A percentile compares a stretch with the other conserved stretches of the same genome.
Evolutionary conservation across 2,797 vertebrate species (phyloP).

Genomic region (Spinibarbus caldwelli): DNA sequence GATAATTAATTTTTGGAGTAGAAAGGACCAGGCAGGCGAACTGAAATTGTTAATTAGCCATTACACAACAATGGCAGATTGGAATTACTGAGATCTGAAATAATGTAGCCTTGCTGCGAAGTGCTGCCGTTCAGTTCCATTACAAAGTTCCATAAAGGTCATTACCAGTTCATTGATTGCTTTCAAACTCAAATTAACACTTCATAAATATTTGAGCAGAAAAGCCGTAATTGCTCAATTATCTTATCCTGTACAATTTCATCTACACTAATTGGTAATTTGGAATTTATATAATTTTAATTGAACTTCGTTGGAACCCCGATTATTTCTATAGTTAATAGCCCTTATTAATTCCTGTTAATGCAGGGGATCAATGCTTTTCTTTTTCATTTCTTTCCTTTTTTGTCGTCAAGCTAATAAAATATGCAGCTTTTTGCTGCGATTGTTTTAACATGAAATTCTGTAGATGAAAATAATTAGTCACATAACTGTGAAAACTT

Average conservation of each 20-base stretch:
- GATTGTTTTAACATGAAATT: slow-evolving; percentile 35
- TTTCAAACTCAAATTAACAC: slow-evolving; percentile 70
- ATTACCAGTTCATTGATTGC: slow-evolving; percentile 64
- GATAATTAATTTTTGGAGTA: slow-evolving; percentile 32
- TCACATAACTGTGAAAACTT: neutral
- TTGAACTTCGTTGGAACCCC: slow-evolving; percentile 72
- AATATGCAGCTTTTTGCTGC: slow-evolving; percentile 23
- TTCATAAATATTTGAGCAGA: slow-evolving; percentile 72
- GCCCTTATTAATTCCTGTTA: slow-evolving; percentile 66
- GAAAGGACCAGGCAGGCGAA: slow-evolving; percentile 26
- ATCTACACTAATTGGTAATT: slow-evolving; percentile 75
- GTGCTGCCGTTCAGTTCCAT: slow-evolving; percentile 30
- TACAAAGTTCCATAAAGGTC: slow-evolving; percentile 58
- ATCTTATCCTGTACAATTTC: slow-evolving; percentile 74
- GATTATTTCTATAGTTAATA: slow-evolving; percentile 73
- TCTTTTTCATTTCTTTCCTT: slow-evolving; percentile 51
- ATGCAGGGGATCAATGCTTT: slow-evolving; percentile 44
- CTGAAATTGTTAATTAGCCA: slow-evolving; percentile 51
- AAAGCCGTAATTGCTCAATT: slow-evolving; percentile 73
- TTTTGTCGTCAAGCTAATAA: slow-evolving; percentile 21
- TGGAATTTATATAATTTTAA: slow-evolving; percentile 79
- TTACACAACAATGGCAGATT: slow-evolving; percentile 38
- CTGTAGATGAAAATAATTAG: neutral
- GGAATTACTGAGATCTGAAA: slow-evolving; percentile 36
- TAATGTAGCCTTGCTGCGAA: slow-evolving; percentile 20